These are phyloP conservation scores for Leucosticte australis DNA, from an alignment of 2,113 vertebrate species.

Conservation along the genomic window DNA sequence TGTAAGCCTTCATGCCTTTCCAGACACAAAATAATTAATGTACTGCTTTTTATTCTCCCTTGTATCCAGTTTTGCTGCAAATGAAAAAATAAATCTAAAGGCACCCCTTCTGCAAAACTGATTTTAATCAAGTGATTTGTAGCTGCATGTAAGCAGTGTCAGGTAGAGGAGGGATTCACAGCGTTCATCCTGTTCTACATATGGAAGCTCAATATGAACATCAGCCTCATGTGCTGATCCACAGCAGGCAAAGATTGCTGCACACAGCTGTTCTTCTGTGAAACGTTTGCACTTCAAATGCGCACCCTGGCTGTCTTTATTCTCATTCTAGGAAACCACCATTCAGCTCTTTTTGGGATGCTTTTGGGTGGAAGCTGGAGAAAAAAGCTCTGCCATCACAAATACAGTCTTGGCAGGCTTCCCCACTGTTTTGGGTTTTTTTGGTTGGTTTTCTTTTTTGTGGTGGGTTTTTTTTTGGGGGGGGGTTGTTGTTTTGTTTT, in stretches of 20 bases:
- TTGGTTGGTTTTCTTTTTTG: neutral
- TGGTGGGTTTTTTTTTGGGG: no score
- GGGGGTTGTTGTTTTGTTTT: neutral
- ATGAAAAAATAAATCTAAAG: neutral
- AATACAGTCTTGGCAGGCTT: neutral
- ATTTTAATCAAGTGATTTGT: constrained; percentile 30
- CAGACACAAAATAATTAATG: neutral
- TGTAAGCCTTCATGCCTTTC: neutral
- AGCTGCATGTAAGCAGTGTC: neutral
- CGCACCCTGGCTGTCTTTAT: neutral
- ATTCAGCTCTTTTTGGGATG: neutral
- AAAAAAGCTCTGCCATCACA: neutral
- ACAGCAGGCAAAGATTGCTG: neutral
- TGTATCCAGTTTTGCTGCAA: neutral
- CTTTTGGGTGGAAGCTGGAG: neutral
- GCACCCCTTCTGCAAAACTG: neutral
- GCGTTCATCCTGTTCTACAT: neutral
- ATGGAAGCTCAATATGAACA: neutral
- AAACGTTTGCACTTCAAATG: neutral
- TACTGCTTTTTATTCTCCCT: neutral
- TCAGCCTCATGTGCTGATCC: neutral
- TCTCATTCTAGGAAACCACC: neutral
- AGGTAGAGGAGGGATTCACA: neutral
- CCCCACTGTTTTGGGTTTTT: neutral
- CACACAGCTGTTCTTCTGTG: neutral